A percentile compares a stretch with the other conserved stretches of the same genome.
phyloP scores from a whole-genome alignment of 2,113 vertebrate genomes.

The Steatornis caripensis region DNA sequence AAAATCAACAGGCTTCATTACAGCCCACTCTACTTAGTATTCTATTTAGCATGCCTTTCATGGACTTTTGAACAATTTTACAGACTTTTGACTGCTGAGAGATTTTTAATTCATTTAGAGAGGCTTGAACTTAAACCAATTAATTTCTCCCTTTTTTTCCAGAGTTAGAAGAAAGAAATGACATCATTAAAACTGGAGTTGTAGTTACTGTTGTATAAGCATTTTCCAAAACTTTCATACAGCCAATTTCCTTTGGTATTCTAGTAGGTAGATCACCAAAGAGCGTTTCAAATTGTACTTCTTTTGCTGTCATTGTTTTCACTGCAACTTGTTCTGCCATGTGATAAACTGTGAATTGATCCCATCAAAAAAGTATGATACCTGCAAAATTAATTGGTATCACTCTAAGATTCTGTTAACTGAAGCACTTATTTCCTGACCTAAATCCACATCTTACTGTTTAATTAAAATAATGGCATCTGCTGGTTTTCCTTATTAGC shows the following conservation, averaged over 20 bases:
- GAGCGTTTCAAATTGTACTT: not conserved
- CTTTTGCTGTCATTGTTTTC: not conserved
- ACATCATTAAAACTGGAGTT: not conserved
- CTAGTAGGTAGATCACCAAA: not conserved
- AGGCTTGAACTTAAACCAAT: not conserved
- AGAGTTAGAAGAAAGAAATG: not conserved
- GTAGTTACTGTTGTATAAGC: not conserved
- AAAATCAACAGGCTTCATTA: not conserved
- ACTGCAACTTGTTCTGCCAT: not conserved
- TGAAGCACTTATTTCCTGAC: not conserved
- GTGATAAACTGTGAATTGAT: not conserved
- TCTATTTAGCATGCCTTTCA: not conserved
- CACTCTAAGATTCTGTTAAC: not conserved
- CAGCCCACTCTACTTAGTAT: not conserved
- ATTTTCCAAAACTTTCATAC: not conserved
- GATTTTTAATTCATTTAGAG: not conserved
- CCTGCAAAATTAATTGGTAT: not conserved
- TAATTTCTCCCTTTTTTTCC: not conserved
- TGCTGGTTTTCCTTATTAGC: not conserved
- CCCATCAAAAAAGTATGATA: not conserved
- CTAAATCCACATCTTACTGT: not conserved
- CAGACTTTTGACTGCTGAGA: not conserved
- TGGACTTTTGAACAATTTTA: not conserved
- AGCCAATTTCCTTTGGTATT: not conserved
- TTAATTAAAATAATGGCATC: conserved; percentile 40